Evolutionary conservation across 1,140 invertebrate species (phyloP).

Genomic region (Himalopsyche phryganea): DNA sequence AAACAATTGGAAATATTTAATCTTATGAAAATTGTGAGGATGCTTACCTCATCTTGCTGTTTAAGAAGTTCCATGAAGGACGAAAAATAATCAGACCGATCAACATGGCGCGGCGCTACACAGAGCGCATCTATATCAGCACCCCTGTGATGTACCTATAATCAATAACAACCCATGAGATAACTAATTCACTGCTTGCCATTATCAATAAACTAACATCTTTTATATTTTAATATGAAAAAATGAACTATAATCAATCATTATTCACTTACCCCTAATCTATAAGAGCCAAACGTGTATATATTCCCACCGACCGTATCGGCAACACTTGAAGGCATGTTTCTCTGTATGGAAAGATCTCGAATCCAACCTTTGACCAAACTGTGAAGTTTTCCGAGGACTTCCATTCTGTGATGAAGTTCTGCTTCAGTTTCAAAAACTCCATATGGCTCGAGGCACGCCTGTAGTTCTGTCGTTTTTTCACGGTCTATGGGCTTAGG

Average conservation of each 20-base stretch:
- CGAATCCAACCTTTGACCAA: conserved; percentile 91
- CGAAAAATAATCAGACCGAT: conserved; percentile 90
- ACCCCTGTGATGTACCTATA: conserved; percentile 94
- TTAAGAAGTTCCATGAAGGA: conserved; percentile 92
- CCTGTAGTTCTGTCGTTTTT: conserved; percentile 79
- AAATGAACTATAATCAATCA: too few species aligned
- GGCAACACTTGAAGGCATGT: conserved; percentile 82
- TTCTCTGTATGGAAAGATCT: conserved; percentile 81
- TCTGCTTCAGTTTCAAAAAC: conserved; percentile 91
- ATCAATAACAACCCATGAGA: neutral
- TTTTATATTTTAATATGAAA: neutral
- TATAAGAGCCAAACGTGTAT: conserved; percentile 97
- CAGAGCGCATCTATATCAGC: conserved; percentile 99
- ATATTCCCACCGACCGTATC: conserved; percentile 94
- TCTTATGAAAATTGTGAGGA: neutral
- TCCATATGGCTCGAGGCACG: conserved; percentile 79
- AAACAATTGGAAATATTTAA: too few species aligned
- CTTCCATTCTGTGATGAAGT: conserved; percentile 83
- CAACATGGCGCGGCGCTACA: conserved; percentile 94
- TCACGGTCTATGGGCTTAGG: conserved; percentile 83
- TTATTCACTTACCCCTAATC: conserved; percentile 69
- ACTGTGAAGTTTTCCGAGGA: conserved; percentile 79
- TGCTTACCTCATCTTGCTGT: conserved; percentile 76
- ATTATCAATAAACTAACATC: too few species aligned
- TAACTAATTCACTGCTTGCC: too few species aligned